Conservation (phyloP, 2,888 invertebrate genomes). For the Dicyrtomina minuta region DNA sequence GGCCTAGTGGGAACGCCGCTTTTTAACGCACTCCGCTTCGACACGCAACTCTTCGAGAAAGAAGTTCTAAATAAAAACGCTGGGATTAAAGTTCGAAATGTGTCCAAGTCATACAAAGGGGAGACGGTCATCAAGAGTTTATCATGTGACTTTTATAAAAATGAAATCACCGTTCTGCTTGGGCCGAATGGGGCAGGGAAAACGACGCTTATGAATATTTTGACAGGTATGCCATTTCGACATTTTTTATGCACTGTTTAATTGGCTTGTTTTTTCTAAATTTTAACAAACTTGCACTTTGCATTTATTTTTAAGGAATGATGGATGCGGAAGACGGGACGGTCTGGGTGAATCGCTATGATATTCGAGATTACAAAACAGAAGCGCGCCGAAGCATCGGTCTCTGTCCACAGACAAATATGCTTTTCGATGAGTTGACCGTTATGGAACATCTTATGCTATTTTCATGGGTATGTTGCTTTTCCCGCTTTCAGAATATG, state of each 20-base stretch:
- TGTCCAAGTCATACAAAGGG: conserved; percentile 28
- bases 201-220: conserved; percentile 27
- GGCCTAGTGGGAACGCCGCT: conserved; percentile 13
- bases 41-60: conserved; percentile 24
- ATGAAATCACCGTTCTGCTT: conserved; percentile 33
- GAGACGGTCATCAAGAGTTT: conserved; percentile 22
- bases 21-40: conserved; percentile 13
- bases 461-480: conserved; percentile 37
- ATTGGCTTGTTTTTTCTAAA: not conserved
- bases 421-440: conserved; percentile 35
- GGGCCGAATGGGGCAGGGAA: conserved; percentile 33
- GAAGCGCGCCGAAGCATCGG: conserved; percentile 33
- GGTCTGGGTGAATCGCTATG: conserved; percentile 32
- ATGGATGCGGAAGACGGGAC: conserved; percentile 35
- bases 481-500: no score
- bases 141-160: conserved; percentile 34
- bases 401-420: conserved; percentile 34
- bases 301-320: conserved; percentile 15
- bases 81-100: conserved; percentile 32
- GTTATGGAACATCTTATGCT: conserved; percentile 36
- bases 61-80: conserved; percentile 17
- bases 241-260: no score
- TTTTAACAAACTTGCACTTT: not conserved
- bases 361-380: conserved; percentile 24
- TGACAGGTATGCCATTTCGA: conserved; percentile 15